These are phyloP conservation scores for Rhodeus uyekii DNA, from an alignment of 2,797 vertebrate genomes.

Conservation along the genomic window DNA sequence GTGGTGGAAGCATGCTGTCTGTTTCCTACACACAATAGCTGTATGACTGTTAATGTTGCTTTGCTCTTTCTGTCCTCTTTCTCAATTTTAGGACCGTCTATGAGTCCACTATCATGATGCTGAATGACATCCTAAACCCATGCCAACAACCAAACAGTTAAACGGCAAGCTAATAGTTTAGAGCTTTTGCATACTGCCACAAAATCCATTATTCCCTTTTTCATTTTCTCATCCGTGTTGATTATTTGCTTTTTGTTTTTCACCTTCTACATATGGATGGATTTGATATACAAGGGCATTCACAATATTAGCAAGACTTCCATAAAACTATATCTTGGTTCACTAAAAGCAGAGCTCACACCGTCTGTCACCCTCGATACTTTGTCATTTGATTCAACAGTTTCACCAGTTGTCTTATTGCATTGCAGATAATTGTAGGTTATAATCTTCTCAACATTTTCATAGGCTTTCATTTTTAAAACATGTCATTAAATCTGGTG, in stretches of 20 bases:
- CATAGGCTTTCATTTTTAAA: not conserved
- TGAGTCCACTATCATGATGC: slow-evolving; percentile 79
- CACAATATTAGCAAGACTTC: not conserved
- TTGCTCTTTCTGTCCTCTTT: slow-evolving; percentile 43
- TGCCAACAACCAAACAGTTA: slow-evolving; percentile 44
- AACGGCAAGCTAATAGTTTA: not conserved
- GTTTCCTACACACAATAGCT: not conserved
- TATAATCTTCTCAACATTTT: not conserved
- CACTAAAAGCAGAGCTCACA: not conserved
- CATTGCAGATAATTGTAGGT: not conserved
- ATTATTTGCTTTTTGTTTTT: not conserved
- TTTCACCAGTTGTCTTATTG: not conserved
- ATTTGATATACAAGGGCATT: not conserved
- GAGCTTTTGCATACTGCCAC: not conserved
- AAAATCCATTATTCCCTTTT: not conserved
- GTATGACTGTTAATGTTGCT: not conserved
- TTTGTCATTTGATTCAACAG: not conserved
- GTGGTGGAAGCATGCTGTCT: not conserved
- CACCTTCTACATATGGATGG: not conserved
- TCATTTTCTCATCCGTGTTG: not conserved
- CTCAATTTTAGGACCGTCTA: slow-evolving; percentile 80
- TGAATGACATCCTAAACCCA: slow-evolving; percentile 82
- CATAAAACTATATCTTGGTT: not conserved
- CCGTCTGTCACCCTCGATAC: not conserved
- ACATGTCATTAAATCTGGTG: not conserved